Conservation (phyloP, 2,113 vertebrate species). For the Cheirogaleus medius region DNA sequence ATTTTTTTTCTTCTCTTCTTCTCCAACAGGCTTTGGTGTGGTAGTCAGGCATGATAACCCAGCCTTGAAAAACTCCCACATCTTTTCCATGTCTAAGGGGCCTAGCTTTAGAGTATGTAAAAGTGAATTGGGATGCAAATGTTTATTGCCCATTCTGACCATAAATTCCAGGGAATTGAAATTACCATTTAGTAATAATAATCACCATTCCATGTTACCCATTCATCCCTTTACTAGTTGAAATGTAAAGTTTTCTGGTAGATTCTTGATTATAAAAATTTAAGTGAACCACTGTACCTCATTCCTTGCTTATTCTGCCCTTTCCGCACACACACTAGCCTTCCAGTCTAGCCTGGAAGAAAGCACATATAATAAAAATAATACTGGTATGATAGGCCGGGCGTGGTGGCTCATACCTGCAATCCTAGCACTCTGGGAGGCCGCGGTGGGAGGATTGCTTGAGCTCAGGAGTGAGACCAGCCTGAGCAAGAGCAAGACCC, state of each 20-base stretch:
- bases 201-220: not conserved
- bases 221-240: not conserved
- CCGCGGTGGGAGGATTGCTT: no score
- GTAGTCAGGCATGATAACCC: not conserved
- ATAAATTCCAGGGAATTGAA: not conserved
- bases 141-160: not conserved
- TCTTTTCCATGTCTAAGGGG: not conserved
- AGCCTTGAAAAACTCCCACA: not conserved
- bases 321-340: no score
- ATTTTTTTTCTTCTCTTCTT: not conserved
- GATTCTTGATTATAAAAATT: not conserved
- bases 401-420: no score
- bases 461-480: no score
- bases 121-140: not conserved
- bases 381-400: no score
- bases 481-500: no score
- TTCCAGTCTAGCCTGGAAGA: not conserved
- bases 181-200: not conserved
- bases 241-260: not conserved
- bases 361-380: not conserved
- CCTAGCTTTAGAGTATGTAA: not conserved
- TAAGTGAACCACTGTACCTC: not conserved
- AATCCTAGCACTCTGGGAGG: no score
- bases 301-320: not conserved
- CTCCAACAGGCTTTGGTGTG: not conserved